Evolutionary conservation across 37 sponge, comb jelly and placozoan genomes (phyloP).

Genomic region (Hormiphora californensis): DNA sequence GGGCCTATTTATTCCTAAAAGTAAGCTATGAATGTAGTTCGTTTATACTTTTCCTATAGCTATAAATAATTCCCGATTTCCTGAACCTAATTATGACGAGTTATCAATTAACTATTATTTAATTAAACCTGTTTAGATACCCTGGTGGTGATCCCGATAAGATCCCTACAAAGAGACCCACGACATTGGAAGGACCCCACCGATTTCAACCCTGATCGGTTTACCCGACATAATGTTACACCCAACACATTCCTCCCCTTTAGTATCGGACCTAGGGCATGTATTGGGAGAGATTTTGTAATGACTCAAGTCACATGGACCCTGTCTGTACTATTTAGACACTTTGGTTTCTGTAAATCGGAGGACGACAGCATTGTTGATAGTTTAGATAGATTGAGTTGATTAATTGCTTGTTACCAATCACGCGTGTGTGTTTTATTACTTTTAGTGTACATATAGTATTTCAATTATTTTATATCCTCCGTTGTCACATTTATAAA

Average conservation of each 20-base stretch:
- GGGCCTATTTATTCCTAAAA: neutral
- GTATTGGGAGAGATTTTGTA: slow-evolving; percentile 15
- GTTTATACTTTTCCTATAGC: neutral
- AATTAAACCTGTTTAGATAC: neutral
- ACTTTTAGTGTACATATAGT: too few relatives aligned
- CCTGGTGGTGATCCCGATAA: neutral
- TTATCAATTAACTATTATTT: neutral
- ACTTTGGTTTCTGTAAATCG: too few relatives aligned
- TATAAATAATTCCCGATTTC: neutral
- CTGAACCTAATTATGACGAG: neutral
- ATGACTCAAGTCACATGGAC: too few relatives aligned
- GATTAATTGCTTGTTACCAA: too few relatives aligned
- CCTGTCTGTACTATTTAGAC: too few relatives aligned
- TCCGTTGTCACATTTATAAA: too few relatives aligned
- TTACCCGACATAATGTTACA: neutral
- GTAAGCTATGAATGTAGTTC: too few relatives aligned
- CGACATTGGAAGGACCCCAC: neutral
- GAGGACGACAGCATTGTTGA: too few relatives aligned
- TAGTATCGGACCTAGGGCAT: neutral
- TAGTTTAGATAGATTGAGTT: too few relatives aligned
- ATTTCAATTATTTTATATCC: too few relatives aligned
- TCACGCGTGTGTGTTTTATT: too few relatives aligned
- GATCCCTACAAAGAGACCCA: neutral
- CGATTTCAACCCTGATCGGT: slow-evolving; percentile 10
- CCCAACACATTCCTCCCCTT: slow-evolving; percentile 21